Conservation (phyloP, 2,797 vertebrate genomes). For the Emys orbicularis region DNA sequence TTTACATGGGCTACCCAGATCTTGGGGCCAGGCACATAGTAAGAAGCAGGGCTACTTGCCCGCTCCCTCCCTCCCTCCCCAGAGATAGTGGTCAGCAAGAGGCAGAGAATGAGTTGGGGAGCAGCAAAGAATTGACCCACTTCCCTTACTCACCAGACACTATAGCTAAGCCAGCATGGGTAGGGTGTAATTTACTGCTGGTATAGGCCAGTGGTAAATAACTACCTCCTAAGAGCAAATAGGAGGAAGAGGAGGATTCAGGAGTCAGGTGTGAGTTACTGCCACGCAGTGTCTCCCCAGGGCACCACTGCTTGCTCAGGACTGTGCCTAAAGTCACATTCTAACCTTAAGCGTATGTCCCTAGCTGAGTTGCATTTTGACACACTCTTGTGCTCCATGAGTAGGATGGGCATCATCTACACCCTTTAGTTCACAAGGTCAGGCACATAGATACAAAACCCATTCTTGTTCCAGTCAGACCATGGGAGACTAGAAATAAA, state of each 20-base stretch:
- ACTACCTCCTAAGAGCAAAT: background rate
- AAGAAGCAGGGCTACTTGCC: background rate
- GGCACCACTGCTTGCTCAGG: background rate
- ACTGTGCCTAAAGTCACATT: background rate
- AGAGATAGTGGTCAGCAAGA: background rate
- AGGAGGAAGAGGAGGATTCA: background rate
- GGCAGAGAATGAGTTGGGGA: background rate
- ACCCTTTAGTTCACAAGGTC: background rate
- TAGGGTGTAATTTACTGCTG: background rate
- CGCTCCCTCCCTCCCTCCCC: background rate
- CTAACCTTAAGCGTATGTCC: background rate
- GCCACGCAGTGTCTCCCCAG: background rate
- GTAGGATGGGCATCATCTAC: background rate
- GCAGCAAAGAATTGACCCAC: background rate
- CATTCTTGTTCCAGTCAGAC: background rate
- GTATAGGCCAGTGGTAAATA: background rate
- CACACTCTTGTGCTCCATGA: background rate
- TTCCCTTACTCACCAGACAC: background rate
- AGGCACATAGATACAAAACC: background rate
- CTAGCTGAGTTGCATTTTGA: background rate
- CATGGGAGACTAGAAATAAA: background rate
- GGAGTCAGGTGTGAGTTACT: background rate
- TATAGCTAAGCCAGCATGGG: background rate
- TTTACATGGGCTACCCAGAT: background rate
- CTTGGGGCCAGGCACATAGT: background rate